Percentiles rank a stretch among this genome's conserved stretches.
These are phyloP conservation scores for Emys orbicularis DNA, from an alignment of 2,797 vertebrate species.

Conservation along the genomic window DNA sequence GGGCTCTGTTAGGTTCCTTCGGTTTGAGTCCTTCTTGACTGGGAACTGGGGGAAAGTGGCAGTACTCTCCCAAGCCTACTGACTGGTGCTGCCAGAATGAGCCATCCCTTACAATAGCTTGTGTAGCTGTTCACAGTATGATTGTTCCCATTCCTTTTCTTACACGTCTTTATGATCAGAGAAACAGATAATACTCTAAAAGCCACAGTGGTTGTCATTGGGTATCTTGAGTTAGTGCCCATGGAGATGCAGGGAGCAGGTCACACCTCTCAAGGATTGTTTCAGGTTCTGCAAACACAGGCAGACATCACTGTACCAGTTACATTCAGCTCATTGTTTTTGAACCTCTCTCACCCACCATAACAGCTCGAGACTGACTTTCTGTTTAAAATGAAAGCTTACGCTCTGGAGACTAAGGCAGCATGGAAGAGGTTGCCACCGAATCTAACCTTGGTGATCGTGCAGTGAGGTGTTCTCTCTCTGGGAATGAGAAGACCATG, in stretches of 20 bases:
- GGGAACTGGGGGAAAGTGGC: neutral
- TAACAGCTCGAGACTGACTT: neutral
- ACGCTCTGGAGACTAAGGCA: neutral
- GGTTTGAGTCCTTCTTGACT: neutral
- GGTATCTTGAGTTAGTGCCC: neutral
- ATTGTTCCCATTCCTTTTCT: neutral
- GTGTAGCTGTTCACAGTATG: neutral
- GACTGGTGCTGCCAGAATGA: neutral
- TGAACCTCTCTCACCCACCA: neutral
- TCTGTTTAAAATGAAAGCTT: neutral
- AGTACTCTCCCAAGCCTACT: neutral
- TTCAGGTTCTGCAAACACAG: neutral
- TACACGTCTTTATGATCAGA: neutral
- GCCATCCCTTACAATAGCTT: neutral
- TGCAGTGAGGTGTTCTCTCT: fast-evolving
- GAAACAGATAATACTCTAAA: neutral
- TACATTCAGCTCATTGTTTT: neutral
- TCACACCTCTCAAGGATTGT: neutral
- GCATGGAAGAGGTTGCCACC: neutral
- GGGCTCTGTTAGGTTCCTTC: neutral
- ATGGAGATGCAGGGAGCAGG: neutral
- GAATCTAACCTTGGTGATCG: neutral
- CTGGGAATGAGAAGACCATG: neutral
- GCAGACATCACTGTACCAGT: too few relatives aligned
- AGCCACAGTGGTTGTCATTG: neutral